phyloP scores from a whole-genome alignment of 2,888 invertebrate genomes.

The Diarsia dahlii region DNA sequence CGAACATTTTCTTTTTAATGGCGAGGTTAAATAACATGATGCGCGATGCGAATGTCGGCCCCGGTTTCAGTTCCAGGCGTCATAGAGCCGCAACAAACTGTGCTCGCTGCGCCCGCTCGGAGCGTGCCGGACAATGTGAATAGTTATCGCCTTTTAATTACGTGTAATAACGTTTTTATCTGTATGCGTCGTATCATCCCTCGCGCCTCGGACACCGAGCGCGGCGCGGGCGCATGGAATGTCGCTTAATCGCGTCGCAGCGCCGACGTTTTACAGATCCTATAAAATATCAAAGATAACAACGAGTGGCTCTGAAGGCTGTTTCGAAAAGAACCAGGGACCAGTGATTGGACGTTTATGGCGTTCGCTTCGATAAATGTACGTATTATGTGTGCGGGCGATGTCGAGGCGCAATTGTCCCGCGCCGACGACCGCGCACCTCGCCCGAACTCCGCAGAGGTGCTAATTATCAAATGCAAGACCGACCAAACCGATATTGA shows the following conservation, averaged over 20 bases:
- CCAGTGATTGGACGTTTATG: constrained; percentile 89
- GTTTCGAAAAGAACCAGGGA: constrained; percentile 80
- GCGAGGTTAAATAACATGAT: constrained; percentile 87
- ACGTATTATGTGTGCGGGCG: constrained; percentile 79
- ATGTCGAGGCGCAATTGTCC: constrained; percentile 79
- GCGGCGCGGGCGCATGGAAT: constrained; percentile 81
- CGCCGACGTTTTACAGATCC: constrained; percentile 90
- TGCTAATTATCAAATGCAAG: constrained; percentile 90
- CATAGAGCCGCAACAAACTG: constrained; percentile 80
- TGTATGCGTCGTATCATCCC: constrained; percentile 74
- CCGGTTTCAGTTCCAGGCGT: constrained; percentile 81
- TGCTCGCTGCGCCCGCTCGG: constrained; percentile 72
- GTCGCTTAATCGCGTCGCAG: constrained; percentile 88
- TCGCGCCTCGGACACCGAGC: constrained; percentile 66
- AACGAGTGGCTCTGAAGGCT: constrained; percentile 85
- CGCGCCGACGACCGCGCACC: constrained; percentile 65
- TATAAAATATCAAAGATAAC: constrained; percentile 91
- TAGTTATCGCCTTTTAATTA: constrained; percentile 87
- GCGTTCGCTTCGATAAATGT: constrained; percentile 85
- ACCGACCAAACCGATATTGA: constrained; percentile 88
- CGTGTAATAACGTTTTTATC: constrained; percentile 84
- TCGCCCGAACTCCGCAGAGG: constrained; percentile 80
- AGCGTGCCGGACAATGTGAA: constrained; percentile 80
- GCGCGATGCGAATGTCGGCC: constrained; percentile 84
- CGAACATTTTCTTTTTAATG: constrained; percentile 91